Percentiles rank a stretch among this genome's conserved stretches.
phyloP scores from a whole-genome alignment of 2,113 vertebrate species.

The Oncorhynchus nerka region DNA sequence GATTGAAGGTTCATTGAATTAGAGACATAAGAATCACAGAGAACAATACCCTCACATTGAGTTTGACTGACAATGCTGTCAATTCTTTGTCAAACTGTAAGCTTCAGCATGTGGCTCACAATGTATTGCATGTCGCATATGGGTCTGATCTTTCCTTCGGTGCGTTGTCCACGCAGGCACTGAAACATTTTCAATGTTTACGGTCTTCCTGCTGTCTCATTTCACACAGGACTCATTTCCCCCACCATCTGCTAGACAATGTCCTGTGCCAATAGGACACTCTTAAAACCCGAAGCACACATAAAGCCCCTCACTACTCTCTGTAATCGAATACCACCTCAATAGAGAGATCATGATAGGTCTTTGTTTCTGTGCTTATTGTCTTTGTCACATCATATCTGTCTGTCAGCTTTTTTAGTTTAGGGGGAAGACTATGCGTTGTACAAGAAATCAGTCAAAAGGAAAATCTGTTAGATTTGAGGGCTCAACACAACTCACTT shows the following conservation, averaged over 20 bases:
- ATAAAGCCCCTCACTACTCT: neutral
- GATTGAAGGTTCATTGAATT: neutral
- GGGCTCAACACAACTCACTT: neutral
- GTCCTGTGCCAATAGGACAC: neutral
- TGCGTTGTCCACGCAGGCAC: constrained; percentile 24
- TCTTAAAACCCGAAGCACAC: constrained; percentile 29
- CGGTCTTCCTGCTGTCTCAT: constrained; percentile 41
- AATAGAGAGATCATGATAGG: neutral
- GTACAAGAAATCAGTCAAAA: neutral
- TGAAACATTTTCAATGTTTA: constrained; percentile 39
- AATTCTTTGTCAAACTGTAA: constrained; percentile 8
- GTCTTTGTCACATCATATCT: neutral
- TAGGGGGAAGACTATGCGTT: neutral
- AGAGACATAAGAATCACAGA: constrained; percentile 19
- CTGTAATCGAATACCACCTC: neutral
- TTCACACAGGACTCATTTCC: constrained; percentile 48
- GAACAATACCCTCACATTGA: constrained; percentile 33
- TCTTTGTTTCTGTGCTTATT: neutral
- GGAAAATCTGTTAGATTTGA: neutral
- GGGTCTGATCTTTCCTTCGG: constrained; percentile 33
- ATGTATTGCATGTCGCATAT: constrained; percentile 31
- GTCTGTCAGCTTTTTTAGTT: neutral
- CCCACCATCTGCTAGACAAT: no score
- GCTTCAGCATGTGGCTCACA: constrained; percentile 34
- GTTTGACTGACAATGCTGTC: constrained; percentile 21